Conservation (phyloP, 2,888 invertebrate species). For the Catocala fraxini region DNA sequence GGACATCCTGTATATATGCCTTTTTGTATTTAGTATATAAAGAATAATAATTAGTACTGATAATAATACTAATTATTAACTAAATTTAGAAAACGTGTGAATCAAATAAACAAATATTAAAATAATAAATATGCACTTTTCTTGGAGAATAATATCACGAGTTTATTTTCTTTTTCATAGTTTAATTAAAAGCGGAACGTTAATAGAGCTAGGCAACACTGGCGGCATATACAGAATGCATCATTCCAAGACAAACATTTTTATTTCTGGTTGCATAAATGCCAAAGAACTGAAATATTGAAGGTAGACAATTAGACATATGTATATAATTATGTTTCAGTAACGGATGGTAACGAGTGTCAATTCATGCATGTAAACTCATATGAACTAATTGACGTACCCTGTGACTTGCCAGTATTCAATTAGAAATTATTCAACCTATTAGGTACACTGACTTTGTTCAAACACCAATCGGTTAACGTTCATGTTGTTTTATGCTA, state of each 20-base stretch:
- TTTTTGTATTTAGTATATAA: too few species aligned
- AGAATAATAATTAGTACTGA: too few species aligned
- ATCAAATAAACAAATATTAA: too few species aligned
- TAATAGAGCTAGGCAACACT: too few species aligned
- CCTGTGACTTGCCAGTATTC: constrained; percentile 26
- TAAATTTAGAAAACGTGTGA: too few species aligned
- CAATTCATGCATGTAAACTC: constrained; percentile 11
- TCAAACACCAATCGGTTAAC: too few species aligned
- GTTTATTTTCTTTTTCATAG: neutral
- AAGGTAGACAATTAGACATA: neutral
- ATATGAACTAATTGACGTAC: constrained; percentile 32
- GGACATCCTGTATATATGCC: too few species aligned
- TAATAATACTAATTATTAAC: too few species aligned
- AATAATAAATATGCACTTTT: too few species aligned
- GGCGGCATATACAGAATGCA: neutral
- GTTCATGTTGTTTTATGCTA: too few species aligned
- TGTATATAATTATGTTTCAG: neutral
- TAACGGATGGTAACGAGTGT: neutral
- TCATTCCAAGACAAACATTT: neutral
- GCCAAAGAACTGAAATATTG: neutral
- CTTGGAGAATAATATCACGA: too few species aligned
- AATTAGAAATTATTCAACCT: neutral
- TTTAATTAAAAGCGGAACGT: neutral
- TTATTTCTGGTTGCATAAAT: neutral
- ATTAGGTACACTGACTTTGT: too few species aligned